phyloP scores from a whole-genome alignment of 2,888 invertebrate genomes.

The Meganola albula region DNA sequence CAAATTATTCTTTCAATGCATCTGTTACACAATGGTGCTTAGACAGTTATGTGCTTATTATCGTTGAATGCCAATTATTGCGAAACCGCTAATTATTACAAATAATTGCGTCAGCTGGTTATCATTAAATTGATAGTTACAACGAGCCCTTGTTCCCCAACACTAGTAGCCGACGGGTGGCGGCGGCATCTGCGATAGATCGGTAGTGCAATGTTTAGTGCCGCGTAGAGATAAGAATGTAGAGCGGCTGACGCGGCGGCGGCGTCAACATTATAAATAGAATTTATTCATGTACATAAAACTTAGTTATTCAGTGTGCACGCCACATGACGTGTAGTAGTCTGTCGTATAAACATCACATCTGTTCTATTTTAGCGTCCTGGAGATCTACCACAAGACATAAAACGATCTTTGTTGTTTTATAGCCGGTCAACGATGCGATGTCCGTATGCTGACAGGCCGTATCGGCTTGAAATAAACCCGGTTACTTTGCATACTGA shows the following conservation, averaged over 20 bases:
- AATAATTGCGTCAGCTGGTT: no score
- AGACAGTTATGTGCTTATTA: no score
- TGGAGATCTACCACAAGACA: constrained; percentile 31
- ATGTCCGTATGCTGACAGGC: constrained; percentile 11
- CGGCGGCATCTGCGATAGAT: constrained; percentile 55
- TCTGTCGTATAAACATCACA: constrained; percentile 44
- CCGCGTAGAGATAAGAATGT: constrained; percentile 67
- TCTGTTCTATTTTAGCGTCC: constrained; percentile 41
- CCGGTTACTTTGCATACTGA: no score
- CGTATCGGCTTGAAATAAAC: constrained; percentile 13
- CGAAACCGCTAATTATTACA: no score
- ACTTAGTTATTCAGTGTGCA: constrained; percentile 51
- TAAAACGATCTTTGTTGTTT: constrained; percentile 32
- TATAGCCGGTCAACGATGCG: constrained; percentile 29
- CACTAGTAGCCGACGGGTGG: constrained; percentile 25
- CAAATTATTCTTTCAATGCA: no score
- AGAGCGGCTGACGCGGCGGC: constrained; percentile 53
- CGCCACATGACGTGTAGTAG: constrained; percentile 44
- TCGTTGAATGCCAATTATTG: no score
- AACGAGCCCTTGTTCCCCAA: constrained; percentile 26
- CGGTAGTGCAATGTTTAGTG: constrained; percentile 42
- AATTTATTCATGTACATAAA: constrained; percentile 63
- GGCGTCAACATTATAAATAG: constrained; percentile 75
- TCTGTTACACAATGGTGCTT: no score
- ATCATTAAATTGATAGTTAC: no score